A percentile compares a stretch with the other conserved stretches of the same genome.
These are phyloP conservation scores for Varecia variegata DNA, from an alignment of 2,797 vertebrate species.

Conservation along the genomic window DNA sequence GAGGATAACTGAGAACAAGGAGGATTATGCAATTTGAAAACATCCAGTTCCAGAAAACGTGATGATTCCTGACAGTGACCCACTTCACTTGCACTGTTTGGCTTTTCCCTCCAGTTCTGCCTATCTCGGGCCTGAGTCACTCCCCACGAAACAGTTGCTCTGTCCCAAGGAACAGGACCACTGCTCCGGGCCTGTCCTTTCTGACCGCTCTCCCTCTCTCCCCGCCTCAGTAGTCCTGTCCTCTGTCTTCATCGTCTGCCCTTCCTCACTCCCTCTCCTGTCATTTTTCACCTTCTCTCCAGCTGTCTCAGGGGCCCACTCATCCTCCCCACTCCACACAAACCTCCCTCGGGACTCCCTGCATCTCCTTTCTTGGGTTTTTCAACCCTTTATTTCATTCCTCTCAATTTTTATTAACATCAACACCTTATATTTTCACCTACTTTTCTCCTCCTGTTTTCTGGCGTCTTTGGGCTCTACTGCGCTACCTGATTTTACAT, in stretches of 20 bases:
- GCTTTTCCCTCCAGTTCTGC: neutral
- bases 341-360: neutral
- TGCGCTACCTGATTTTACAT: neutral
- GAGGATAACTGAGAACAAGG: neutral
- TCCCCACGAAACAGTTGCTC: neutral
- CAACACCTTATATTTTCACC: neutral
- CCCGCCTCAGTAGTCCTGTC: too few relatives aligned
- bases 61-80: neutral
- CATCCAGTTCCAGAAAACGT: neutral
- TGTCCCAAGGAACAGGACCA: neutral
- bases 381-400: neutral
- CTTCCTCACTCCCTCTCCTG: neutral
- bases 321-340: neutral
- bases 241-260: neutral
- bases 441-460: neutral
- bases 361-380: neutral
- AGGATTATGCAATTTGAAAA: conserved; percentile 32
- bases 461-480: neutral
- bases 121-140: neutral
- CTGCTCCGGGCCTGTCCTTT: neutral
- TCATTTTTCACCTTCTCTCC: neutral
- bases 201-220: accelerated
- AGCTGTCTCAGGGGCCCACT: neutral
- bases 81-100: neutral
- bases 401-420: neutral